Conservation (phyloP, 2,797 vertebrate genomes). For the Morus bassanus region DNA sequence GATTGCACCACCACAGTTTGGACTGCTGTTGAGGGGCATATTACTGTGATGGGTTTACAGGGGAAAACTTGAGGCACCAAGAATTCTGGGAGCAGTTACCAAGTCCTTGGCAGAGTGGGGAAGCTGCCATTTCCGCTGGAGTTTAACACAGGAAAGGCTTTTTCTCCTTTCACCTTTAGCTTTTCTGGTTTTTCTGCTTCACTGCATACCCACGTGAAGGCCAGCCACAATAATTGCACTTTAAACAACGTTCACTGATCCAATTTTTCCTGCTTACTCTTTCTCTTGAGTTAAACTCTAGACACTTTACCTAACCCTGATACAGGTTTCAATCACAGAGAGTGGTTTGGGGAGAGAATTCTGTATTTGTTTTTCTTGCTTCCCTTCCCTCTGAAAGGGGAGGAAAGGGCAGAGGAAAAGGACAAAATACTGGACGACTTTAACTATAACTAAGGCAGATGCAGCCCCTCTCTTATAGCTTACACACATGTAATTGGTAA, state of each 20-base stretch:
- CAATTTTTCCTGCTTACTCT: neutral
- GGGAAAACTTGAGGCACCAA: neutral
- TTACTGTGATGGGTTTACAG: neutral
- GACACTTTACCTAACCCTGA: neutral
- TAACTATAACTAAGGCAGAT: neutral
- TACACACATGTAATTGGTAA: constrained; percentile 41
- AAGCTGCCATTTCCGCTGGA: neutral
- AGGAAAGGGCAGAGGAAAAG: neutral
- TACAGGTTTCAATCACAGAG: neutral
- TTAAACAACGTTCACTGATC: neutral
- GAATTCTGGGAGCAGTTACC: neutral
- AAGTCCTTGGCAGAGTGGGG: neutral
- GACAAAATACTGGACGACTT: neutral
- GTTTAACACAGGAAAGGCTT: neutral
- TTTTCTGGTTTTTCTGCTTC: neutral
- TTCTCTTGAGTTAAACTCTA: neutral
- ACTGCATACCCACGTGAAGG: neutral
- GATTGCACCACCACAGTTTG: neutral
- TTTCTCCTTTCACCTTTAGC: neutral
- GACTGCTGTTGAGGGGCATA: neutral
- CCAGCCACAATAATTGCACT: neutral
- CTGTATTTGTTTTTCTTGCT: neutral
- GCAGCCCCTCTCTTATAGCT: neutral
- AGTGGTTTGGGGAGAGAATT: neutral
- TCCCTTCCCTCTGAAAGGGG: neutral